Base-by-base conservation (phyloP, 2,113 vertebrate species). In the Bos indicus region DNA sequence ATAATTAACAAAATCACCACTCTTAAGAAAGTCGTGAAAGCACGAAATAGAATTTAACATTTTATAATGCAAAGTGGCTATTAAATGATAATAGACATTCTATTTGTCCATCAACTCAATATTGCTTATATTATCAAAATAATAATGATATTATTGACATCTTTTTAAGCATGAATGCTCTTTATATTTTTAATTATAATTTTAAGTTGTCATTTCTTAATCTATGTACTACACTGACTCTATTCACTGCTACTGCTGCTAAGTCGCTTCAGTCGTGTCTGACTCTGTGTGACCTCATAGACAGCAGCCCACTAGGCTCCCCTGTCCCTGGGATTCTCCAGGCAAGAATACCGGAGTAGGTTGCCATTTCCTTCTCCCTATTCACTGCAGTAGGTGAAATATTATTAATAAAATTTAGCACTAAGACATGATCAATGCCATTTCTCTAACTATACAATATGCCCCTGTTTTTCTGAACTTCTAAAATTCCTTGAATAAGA, bases 371-470 rank as follows among this genome's bases (percentile, higher is more conserved):
- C 28, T 62, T 62, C 13, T 62, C 60, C 28, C 10, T 64, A 12
- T 43, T 46, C 57, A 85, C 6, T 54, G 5, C 5, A 5, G 26
- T 15, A 80, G 19, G 28, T 36, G 6, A 23, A 21, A 54, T 30
- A 6, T 28, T 56, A 16, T 7, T 26, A 26, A 43, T 77, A 14
- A 6, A 71, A 56, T 40, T 78, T 60, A 33, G 46, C 9, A 0
- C 62, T 9, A 71, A 56, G 9, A 23, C 13, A 23, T 57, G 54
- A 51, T 7, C 9, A 43, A 2, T 43, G 1, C 8, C 8, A 17
- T 48, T 46, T 67, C n/a, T 43, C 9, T 30, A 19, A 16, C 10
- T 6, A 6, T 2, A 15, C 2, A 7, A 1, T 51, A 17, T 4
- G 33, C 3, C 26, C 8, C 51, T 85, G 8, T 16, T 57, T 85